Percentiles rank a stretch among this genome's conserved stretches.
Conservation (phyloP, 2,113 vertebrate species). For the Numenius arquata region DNA sequence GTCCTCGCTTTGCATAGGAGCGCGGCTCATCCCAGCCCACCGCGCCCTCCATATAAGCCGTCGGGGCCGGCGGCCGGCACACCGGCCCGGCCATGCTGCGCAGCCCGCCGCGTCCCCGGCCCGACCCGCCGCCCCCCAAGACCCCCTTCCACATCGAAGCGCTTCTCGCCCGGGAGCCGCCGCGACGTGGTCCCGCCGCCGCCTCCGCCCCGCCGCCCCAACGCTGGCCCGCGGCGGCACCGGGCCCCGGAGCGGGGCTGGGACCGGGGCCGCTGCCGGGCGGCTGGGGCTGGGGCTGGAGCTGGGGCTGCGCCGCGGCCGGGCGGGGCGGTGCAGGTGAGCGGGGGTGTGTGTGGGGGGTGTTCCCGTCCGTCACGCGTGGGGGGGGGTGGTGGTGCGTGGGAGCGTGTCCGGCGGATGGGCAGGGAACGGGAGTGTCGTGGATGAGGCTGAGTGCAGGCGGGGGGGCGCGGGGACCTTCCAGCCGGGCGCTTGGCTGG, state of each 20-base stretch:
- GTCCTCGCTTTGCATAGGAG: not conserved
- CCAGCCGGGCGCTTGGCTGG: too few relatives aligned
- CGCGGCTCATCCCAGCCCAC: not conserved
- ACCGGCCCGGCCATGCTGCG: not conserved
- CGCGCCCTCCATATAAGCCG: not conserved
- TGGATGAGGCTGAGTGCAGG: not conserved
- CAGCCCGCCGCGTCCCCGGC: not conserved
- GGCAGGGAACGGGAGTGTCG: too few relatives aligned
- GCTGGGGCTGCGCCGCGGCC: not conserved
- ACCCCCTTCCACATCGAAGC: not conserved
- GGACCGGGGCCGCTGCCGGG: not conserved
- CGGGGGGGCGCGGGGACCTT: not conserved
- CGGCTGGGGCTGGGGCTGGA: not conserved
- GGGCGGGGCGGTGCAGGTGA: not conserved
- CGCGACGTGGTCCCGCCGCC: not conserved
- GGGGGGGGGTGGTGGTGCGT: not conserved
- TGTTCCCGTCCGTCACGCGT: not conserved
- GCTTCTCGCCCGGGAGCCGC: not conserved
- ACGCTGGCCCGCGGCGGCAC: not conserved
- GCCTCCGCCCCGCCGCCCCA: not conserved
- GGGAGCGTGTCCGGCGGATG: not conserved
- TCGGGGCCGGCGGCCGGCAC: not conserved
- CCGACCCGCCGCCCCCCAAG: not conserved
- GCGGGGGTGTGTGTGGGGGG: not conserved
- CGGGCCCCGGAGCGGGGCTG: not conserved